Percentiles rank a stretch among this genome's conserved stretches.
Conservation (phyloP, 2,797 vertebrate species). For the Threskiornis aethiopicus region DNA sequence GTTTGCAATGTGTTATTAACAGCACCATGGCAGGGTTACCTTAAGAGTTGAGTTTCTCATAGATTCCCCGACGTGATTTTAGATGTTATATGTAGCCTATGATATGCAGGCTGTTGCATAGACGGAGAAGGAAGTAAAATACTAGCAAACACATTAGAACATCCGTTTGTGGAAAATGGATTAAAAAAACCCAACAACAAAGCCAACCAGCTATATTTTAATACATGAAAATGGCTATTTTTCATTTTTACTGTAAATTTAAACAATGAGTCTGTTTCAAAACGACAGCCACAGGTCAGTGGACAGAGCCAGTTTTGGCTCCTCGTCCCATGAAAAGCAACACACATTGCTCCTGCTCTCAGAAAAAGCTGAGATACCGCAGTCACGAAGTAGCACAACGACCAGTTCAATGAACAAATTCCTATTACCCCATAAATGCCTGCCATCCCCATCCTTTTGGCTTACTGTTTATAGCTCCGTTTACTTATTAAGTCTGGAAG, state of each 20-base stretch:
- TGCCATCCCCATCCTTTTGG: slow-evolving; percentile 42
- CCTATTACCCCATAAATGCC: slow-evolving; percentile 52
- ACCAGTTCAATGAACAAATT: slow-evolving; percentile 45
- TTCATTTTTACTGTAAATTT: background rate
- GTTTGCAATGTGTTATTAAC: slow-evolving; percentile 81
- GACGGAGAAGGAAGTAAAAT: slow-evolving; percentile 37
- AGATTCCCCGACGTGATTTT: slow-evolving; percentile 46
- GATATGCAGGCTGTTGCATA: slow-evolving; percentile 23
- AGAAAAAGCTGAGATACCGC: slow-evolving; percentile 1
- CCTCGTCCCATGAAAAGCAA: slow-evolving; percentile 2
- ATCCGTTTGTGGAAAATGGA: background rate
- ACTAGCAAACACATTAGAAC: background rate
- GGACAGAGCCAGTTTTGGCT: background rate
- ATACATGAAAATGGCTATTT: background rate
- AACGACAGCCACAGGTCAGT: background rate
- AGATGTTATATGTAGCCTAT: slow-evolving; percentile 29
- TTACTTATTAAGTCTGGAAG: slow-evolving; percentile 60
- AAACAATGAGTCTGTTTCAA: background rate
- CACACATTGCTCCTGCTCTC: background rate
- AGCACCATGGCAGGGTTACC: slow-evolving; percentile 72
- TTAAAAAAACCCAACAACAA: background rate
- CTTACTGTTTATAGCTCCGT: slow-evolving; percentile 41
- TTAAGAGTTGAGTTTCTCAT: slow-evolving; percentile 64
- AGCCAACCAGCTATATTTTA: background rate
- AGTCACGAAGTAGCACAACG: slow-evolving; percentile 13